Conservation (phyloP, 2,888 invertebrate species). For the Caradrina clavipalpis region DNA sequence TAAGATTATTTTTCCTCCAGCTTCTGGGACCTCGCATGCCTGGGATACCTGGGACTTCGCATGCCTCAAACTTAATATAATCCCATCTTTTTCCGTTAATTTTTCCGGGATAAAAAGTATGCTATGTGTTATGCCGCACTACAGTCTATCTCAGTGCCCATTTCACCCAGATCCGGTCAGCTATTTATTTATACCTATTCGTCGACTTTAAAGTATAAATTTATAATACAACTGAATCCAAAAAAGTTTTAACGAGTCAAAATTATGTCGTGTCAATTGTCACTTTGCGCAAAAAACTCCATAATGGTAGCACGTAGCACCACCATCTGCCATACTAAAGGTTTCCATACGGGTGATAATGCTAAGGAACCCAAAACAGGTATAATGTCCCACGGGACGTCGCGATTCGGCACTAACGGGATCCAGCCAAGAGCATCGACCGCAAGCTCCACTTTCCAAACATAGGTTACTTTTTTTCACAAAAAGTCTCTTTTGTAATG, state of each 20-base stretch:
- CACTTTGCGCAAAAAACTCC: slow-evolving; percentile 10
- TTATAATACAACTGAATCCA: background rate
- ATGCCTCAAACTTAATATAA: too few species aligned
- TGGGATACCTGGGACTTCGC: too few species aligned
- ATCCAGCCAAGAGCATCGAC: slow-evolving; percentile 72
- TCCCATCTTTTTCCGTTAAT: too few species aligned
- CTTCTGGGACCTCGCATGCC: too few species aligned
- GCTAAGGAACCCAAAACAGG: slow-evolving; percentile 62
- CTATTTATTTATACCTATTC: too few species aligned
- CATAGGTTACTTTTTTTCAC: slow-evolving; percentile 43
- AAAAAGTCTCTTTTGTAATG: slow-evolving; percentile 14
- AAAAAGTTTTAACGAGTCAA: background rate
- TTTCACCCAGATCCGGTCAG: too few species aligned
- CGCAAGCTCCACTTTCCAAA: slow-evolving; percentile 63
- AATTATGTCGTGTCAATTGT: slow-evolving; percentile 2
- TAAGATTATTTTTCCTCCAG: too few species aligned
- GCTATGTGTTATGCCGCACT: too few species aligned
- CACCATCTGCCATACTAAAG: slow-evolving; percentile 31
- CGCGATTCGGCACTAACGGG: slow-evolving; percentile 76
- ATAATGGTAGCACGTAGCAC: slow-evolving; percentile 4
- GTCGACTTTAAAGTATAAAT: background rate
- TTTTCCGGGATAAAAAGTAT: too few species aligned
- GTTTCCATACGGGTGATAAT: slow-evolving; percentile 58
- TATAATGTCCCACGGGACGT: slow-evolving; percentile 66
- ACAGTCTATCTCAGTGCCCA: too few species aligned